These are phyloP conservation scores for Passer montanus DNA, from an alignment of 2,113 vertebrate genomes.

Conservation along the genomic window DNA sequence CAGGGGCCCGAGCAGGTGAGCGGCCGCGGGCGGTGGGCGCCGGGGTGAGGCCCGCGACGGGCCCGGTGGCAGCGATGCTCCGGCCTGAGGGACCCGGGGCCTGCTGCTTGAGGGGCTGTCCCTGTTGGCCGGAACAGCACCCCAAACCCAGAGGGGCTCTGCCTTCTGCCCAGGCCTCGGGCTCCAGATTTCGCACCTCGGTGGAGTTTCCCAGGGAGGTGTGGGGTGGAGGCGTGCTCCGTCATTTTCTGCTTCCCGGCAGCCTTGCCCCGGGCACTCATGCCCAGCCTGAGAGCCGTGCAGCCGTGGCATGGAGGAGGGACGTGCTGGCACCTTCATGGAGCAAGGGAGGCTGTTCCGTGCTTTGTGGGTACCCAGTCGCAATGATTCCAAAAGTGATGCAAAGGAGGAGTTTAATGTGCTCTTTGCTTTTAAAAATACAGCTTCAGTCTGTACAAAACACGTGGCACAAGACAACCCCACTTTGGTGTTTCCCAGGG, in stretches of 20 bases:
- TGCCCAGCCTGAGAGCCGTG: background rate
- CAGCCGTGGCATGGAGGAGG: background rate
- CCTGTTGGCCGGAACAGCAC: background rate
- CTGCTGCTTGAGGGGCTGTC: background rate
- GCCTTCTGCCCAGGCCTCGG: background rate
- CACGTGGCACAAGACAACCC: background rate
- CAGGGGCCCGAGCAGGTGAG: constrained; percentile 97
- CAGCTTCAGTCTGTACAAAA: background rate
- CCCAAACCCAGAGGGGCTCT: background rate
- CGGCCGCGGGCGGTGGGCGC: background rate
- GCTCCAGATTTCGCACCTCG: background rate
- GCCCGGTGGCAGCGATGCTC: background rate
- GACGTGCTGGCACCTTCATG: rapidly evolving
- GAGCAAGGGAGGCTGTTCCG: background rate
- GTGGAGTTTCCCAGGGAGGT: background rate
- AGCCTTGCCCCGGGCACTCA: background rate
- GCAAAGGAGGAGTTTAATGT: background rate
- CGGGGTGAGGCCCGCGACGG: background rate
- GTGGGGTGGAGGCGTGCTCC: background rate
- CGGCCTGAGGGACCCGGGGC: background rate
- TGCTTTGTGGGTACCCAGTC: background rate
- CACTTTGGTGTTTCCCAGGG: background rate
- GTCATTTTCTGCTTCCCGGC: background rate
- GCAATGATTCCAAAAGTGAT: background rate
- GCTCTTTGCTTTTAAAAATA: background rate